Conservation (phyloP, 2,113 vertebrate species). For the Eptatretus burgeri region DNA sequence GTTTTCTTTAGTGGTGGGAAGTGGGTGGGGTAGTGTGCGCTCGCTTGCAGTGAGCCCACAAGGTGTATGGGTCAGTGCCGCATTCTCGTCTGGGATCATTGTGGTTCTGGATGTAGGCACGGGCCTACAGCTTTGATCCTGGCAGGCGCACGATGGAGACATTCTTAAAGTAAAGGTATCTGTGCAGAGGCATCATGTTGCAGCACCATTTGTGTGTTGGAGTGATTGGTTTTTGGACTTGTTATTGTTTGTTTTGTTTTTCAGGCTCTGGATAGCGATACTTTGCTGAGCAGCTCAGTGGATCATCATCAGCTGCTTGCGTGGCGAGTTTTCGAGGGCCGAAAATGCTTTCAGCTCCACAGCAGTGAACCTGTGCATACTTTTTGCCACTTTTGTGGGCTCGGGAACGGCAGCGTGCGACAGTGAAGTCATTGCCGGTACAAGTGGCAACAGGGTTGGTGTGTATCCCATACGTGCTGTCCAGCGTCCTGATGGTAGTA, state of each 20-base stretch:
- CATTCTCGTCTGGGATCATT: constrained; percentile 80
- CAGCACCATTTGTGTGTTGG: no score
- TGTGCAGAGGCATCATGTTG: no score
- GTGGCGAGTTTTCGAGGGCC: constrained; percentile 83
- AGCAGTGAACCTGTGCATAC: constrained; percentile 55
- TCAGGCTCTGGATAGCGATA: constrained; percentile 55
- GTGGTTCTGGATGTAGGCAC: constrained; percentile 72
- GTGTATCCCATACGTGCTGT: no score
- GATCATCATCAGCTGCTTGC: constrained; percentile 62
- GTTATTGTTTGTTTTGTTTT: no score
- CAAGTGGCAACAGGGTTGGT: constrained; percentile 65
- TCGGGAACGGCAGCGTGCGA: constrained; percentile 7
- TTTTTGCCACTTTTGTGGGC: constrained; percentile 47
- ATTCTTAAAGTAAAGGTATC: constrained; percentile 98
- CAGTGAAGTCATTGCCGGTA: constrained; percentile 50
- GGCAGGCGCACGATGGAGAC: constrained; percentile 83
- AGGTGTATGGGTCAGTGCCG: constrained; percentile 49
- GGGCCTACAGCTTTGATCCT: constrained; percentile 51
- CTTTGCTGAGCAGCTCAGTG: constrained; percentile 62
- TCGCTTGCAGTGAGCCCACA: constrained; percentile 61
- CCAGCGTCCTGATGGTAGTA: no score
- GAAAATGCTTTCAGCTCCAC: constrained; percentile 58
- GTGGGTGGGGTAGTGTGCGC: constrained; percentile 60
- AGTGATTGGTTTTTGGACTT: no score
- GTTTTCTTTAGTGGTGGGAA: constrained; percentile 51